phyloP scores from a whole-genome alignment of 2,797 vertebrate genomes.

The Channallabes apus region DNA sequence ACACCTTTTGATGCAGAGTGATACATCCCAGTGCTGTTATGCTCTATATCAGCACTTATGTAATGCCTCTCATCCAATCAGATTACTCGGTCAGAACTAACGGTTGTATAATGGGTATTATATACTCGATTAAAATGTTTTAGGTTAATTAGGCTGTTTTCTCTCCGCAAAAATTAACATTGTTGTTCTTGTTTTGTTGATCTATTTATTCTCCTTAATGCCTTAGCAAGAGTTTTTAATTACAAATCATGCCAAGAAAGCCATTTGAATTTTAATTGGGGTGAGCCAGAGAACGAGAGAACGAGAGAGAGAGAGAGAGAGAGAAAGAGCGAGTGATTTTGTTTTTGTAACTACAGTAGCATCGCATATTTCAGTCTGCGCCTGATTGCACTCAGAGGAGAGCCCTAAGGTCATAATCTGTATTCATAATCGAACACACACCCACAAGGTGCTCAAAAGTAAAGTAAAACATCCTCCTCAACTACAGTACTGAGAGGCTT shows the following conservation, averaged over 20 bases:
- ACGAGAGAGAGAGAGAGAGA: not conserved
- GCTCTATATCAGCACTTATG: too few species aligned
- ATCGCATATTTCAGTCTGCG: not conserved
- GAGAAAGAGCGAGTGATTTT: not conserved
- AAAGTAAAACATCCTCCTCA: not conserved
- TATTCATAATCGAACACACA: conserved; percentile 6
- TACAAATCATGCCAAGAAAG: not conserved
- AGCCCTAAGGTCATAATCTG: not conserved
- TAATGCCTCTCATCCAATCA: too few species aligned
- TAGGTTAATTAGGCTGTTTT: not conserved
- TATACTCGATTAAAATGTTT: not conserved
- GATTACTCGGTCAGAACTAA: too few species aligned
- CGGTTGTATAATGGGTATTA: not conserved
- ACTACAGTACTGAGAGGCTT: not conserved
- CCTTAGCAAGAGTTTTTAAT: not conserved
- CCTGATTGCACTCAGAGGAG: not conserved
- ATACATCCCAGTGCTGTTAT: too few species aligned
- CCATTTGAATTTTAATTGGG: not conserved
- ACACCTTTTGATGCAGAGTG: too few species aligned
- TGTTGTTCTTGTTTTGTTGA: not conserved
- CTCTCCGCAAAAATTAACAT: not conserved
- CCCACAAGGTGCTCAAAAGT: not conserved
- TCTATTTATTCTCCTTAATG: not conserved
- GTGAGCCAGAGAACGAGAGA: not conserved
- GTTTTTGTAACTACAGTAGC: not conserved